Evolutionary conservation across 23 tunicate genomes (phyloP), one percentile per base, ranked within the genome.

Genomic region (Styela clava): DNA sequence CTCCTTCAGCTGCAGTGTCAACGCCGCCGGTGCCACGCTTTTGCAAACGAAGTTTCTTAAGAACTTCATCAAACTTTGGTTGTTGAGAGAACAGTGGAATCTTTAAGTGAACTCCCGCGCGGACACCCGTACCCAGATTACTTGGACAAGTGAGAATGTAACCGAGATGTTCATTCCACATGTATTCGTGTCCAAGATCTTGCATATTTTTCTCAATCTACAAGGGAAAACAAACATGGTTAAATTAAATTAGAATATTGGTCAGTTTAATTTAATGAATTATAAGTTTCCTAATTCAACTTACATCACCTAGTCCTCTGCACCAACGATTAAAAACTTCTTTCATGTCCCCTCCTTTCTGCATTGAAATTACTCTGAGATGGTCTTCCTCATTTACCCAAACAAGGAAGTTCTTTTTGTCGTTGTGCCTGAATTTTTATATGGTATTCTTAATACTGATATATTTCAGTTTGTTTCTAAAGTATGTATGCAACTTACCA

Each of bases 131-230:
- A 24, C 99, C 99, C 51, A 95, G 63, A 80, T 95, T 95, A 83
- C 96, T 90, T 56, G 99, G 99, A 84, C 99, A 95, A 51, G 99
- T 95, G 24, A 95, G 89, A 31, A 95, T 68, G 86, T 79, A 95
- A 2, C 99, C 99, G 22, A 95, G 79, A 64, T 95, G 99, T 21
- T 79, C 84, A 85, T 90, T 95, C 96, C 95, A 92, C 96, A 90
- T 90, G 89, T 83, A 87, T 35, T 95, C 96, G 82, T 92, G 61
- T 22, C 99, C 99, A 31, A 35, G 33, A 19, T 84, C 84, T 69
- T 91, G 80, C 89, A 95, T 92, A 73, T 82, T 83, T 69, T 74
- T 86, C 74, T 95, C 99, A 36, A 91, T 62, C 83, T 85, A 2
- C 35, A 52, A 72, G 12, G 12, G 56, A 44, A 5, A 44, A 44